Base-by-base conservation (phyloP, 2,797 vertebrate genomes). In the Chelmon rostratus region DNA sequence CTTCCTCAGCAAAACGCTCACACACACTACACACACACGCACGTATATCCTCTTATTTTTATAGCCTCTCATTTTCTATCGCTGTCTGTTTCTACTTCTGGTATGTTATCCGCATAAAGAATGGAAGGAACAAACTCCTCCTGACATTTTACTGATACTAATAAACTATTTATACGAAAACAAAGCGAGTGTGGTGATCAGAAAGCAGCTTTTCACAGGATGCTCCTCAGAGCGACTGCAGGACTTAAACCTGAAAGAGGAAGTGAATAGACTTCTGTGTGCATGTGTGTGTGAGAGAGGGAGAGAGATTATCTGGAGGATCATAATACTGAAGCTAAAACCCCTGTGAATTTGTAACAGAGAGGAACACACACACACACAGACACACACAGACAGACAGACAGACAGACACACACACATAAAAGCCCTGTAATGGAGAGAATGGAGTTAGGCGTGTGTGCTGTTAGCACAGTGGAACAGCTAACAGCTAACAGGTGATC, bases 81-180 rank as follows among this genome's bases (percentile, higher is more conserved):
- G 19, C 78, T 86, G 74, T 83, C 78, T 58, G 83, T 89, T 91
- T 91, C 75, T 89, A 86, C 84, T 81, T 89, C 83, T 83, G 83
- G 28, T 86, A 90, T 89, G 57, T 89, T 85, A 86, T 85, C 83
- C 67, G 33, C 82, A 62, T 80, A 64, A 66, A 83, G 61, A 79
- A 61, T 46, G 64, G 82, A 62, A 49, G 71, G 38, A 33, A 25
- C 25, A 35, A 8, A 64, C 25, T 56, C 78, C 78, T 79, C 69
- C 71, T 64, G 54, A 80, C 82, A 85, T 85, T 76, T 89, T 90
- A 87, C 77, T 72, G 76, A 88, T 76, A 89, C 89, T 90, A 92
- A 94, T 93, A 94, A 93, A 90, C 84, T 92, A 92, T 94, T 93
- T 94, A 93, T 92, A 88, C 76, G 33, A 82, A 88, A 83, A 76